A percentile compares a stretch with the other conserved stretches of the same genome.
Conservation (phyloP, 2,113 vertebrate genomes). For the Cisticola juncidis region DNA sequence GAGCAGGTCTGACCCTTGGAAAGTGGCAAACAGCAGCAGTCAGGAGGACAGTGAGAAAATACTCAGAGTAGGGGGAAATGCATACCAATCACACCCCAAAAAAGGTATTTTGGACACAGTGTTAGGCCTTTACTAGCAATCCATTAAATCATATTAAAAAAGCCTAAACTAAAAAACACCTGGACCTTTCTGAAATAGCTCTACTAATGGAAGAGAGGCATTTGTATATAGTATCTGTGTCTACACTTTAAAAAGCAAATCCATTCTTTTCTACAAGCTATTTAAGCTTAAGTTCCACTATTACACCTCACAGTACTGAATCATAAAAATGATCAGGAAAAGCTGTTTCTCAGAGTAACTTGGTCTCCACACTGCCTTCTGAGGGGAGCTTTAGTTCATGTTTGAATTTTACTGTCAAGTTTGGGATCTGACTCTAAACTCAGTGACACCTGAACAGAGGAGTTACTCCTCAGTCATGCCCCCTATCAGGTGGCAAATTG, state of each 20-base stretch:
- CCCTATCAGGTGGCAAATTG: not conserved
- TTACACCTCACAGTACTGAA: not conserved
- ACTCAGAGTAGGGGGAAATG: not conserved
- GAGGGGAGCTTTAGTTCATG: not conserved
- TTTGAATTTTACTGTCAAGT: not conserved
- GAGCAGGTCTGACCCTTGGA: not conserved
- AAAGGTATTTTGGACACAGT: not conserved
- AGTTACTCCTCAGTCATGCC: not conserved
- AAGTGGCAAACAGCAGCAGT: constrained; percentile 45
- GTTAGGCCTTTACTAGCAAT: not conserved
- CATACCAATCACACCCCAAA: not conserved
- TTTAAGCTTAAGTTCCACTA: not conserved
- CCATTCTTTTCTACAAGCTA: not conserved
- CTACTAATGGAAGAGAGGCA: not conserved
- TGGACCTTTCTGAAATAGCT: not conserved
- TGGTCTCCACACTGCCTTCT: not conserved
- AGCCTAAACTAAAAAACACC: not conserved
- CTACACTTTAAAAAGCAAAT: not conserved
- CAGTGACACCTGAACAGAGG: not conserved
- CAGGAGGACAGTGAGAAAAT: not conserved
- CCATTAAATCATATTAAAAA: not conserved
- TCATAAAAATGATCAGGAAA: not conserved
- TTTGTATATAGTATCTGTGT: not conserved
- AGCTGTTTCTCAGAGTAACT: not conserved
- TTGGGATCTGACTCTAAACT: not conserved